Evolutionary conservation across 2,888 invertebrate genomes (phyloP).

Genomic region (Gandaritis pyraliata): DNA sequence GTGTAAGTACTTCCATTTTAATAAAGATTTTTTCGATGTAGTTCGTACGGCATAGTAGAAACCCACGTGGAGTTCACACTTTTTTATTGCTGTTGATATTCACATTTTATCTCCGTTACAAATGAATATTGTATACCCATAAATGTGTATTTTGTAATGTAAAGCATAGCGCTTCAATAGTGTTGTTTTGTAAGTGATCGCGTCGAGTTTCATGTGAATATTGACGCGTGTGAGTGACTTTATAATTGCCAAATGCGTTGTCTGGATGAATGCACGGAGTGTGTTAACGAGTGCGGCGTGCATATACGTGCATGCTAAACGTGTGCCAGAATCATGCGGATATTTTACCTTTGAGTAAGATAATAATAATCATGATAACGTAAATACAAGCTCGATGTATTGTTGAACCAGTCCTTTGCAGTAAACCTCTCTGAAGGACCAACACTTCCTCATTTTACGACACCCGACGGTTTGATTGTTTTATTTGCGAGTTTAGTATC

Average conservation of each 20-base stretch:
- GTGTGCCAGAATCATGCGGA: constrained; percentile 51
- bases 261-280: constrained; percentile 38
- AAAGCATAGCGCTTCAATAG: constrained; percentile 40
- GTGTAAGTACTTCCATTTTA: constrained; percentile 83
- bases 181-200: constrained; percentile 55
- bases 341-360: constrained; percentile 72
- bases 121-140: constrained; percentile 50
- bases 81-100: constrained; percentile 65
- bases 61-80: constrained; percentile 68
- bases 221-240: constrained; percentile 66
- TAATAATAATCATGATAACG: constrained; percentile 75
- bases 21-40: constrained; percentile 79
- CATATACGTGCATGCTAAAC: constrained; percentile 38
- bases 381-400: constrained; percentile 76
- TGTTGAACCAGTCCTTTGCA: constrained; percentile 64
- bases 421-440: constrained; percentile 68
- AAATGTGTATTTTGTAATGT: constrained; percentile 51
- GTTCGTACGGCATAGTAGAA: constrained; percentile 74
- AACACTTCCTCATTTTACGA: constrained; percentile 58
- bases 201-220: constrained; percentile 72
- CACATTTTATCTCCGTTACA: constrained; percentile 64
- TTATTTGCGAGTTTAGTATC: constrained; percentile 53
- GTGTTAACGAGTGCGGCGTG: constrained; percentile 37
- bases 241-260: constrained; percentile 81
- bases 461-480: constrained; percentile 52